A percentile compares a stretch with the other conserved stretches of the same genome.
phyloP scores from a whole-genome alignment of 1,140 invertebrate genomes.

The Gonatopus flavifemur region DNA sequence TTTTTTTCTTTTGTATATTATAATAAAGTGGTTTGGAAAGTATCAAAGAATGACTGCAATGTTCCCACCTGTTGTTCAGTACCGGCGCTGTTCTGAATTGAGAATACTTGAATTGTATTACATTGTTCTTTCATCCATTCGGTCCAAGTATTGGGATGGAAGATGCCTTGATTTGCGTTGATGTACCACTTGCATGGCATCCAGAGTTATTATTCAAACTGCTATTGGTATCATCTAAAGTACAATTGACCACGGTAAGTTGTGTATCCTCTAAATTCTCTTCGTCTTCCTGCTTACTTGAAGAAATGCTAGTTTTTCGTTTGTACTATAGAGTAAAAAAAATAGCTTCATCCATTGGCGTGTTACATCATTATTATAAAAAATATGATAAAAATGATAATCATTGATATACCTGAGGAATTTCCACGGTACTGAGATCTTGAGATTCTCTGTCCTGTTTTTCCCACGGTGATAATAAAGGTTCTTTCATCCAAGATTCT shows the following conservation, averaged over 20 bases:
- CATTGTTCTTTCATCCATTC: constrained; percentile 46
- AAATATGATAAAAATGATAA: constrained; percentile 5
- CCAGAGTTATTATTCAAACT: constrained; percentile 53
- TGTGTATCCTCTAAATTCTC: constrained; percentile 44
- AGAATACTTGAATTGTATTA: constrained; percentile 22
- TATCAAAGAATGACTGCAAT: constrained; percentile 12
- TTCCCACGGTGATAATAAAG: constrained; percentile 52
- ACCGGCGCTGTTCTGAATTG: constrained; percentile 15
- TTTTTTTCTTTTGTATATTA: too few relatives aligned
- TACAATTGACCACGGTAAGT: constrained; percentile 47
- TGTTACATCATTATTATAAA: background rate
- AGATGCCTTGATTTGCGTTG: constrained; percentile 31
- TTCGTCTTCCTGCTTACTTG: constrained; percentile 22
- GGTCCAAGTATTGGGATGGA: constrained; percentile 46
- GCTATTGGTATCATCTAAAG: constrained; percentile 39
- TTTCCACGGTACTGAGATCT: constrained; percentile 59
- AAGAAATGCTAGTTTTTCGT: constrained; percentile 26
- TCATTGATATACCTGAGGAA: constrained; percentile 56
- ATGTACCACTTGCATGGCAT: constrained; percentile 26
- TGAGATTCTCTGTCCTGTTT: constrained; percentile 54
- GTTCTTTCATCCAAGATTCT: constrained; percentile 52
- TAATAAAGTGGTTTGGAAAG: constrained; percentile 5
- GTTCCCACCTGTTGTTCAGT: constrained; percentile 25
- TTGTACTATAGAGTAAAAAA: constrained; percentile 37
- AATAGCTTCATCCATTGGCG: constrained; percentile 1